These are phyloP conservation scores for Camponotus fellah DNA, from an alignment of 2,888 invertebrate species.

Conservation along the genomic window DNA sequence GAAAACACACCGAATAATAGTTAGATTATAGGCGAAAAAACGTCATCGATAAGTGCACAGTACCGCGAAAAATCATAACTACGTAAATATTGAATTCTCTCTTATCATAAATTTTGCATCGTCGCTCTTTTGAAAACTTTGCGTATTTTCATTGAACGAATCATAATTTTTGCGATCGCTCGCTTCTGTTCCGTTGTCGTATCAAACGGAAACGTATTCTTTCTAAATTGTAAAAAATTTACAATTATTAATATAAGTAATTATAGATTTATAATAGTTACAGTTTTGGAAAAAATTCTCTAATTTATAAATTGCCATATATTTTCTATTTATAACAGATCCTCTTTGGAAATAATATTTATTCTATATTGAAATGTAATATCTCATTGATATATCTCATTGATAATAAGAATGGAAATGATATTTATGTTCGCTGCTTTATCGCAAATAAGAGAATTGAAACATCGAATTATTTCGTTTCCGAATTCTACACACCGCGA, in stretches of 20 bases:
- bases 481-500: not conserved
- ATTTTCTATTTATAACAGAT: not conserved
- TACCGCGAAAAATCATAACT: constrained; percentile 34
- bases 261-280: not conserved
- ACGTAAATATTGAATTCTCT: constrained; percentile 40
- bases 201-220: not conserved
- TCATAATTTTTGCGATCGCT: not conserved
- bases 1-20: constrained; percentile 33
- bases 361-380: not conserved
- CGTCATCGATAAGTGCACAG: constrained; percentile 34
- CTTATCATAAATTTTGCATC: not conserved
- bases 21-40: constrained; percentile 44
- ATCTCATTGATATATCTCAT: too few species aligned
- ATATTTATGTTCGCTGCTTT: constrained; percentile 13
- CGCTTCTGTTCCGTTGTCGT: not conserved
- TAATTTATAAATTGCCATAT: not conserved
- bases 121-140: constrained; percentile 22
- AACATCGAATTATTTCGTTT: constrained; percentile 15
- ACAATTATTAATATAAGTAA: not conserved
- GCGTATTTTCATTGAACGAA: not conserved
- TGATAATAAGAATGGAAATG: not conserved
- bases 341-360: not conserved
- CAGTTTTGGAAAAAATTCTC: not conserved
- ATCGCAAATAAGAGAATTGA: constrained; percentile 11
- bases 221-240: not conserved